Percentiles rank a stretch among this genome's conserved stretches.
Evolutionary conservation across 2,113 vertebrate species (phyloP).

Genomic region (Cinclus mexicanus): DNA sequence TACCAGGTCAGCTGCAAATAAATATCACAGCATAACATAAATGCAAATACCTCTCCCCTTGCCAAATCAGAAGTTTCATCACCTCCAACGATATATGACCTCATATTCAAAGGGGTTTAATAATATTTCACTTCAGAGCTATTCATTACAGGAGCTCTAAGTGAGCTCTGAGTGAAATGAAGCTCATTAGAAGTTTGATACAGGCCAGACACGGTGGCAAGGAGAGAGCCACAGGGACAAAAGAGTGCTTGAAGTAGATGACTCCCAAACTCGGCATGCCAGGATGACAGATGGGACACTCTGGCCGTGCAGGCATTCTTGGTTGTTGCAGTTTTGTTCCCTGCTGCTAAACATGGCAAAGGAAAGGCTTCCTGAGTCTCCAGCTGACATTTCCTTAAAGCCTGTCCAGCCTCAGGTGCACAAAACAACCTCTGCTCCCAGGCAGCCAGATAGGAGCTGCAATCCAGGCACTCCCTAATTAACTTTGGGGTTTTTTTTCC

Average conservation of each 20-base stretch:
- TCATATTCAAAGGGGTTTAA: neutral
- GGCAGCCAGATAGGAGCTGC: constrained; percentile 38
- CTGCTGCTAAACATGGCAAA: neutral
- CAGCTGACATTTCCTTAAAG: neutral
- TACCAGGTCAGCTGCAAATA: neutral
- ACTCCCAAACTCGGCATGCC: neutral
- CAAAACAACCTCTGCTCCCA: constrained; percentile 22
- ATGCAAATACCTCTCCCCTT: neutral
- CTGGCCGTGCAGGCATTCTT: neutral
- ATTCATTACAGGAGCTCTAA: neutral
- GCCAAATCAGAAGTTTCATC: neutral
- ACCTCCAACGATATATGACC: neutral
- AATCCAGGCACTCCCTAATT: constrained; percentile 31
- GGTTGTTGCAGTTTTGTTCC: neutral
- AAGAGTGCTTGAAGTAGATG: neutral
- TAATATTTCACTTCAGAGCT: neutral
- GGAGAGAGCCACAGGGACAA: neutral
- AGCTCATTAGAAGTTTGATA: neutral
- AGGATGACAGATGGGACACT: neutral
- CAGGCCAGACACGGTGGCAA: neutral
- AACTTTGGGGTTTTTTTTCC: neutral
- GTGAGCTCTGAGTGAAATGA: neutral
- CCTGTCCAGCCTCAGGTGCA: neutral
- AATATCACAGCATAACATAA: neutral
- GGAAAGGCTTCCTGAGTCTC: neutral